Base-by-base conservation (phyloP, 2,113 vertebrate genomes). In the Ophthalmolycus amberensis region DNA sequence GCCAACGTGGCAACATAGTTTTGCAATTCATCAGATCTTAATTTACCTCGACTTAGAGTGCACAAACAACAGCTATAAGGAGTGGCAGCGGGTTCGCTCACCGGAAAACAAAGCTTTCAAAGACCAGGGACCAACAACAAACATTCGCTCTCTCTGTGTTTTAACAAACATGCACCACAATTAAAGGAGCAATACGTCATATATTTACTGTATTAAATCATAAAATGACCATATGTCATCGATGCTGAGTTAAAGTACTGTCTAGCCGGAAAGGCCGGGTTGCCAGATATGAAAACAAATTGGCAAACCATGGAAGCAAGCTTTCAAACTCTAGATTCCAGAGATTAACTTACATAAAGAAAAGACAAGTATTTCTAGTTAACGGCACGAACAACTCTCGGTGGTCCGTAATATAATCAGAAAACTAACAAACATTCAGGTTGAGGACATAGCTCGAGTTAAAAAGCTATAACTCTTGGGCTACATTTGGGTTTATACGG, bases 1-100 rank as follows among this genome's bases (percentile, higher is more conserved):
- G 77, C 71, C 5, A 22, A 74, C 34, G 42, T 64, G 65, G 71
- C 78, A 76, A 52, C 42, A 81, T 58, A 54, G 58, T 68, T 78
- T 63, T 69, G 65, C 10, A 40, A 11, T 44, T 37, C 54, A 62
- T 82, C 68, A 64, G 42, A 66, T 58, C 73, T 77, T 75, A 29
- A 73, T 85, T 76, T 50, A 12, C 37, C 25, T 62, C 11, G 10
- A 25, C 46, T 64, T 6, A 4, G 16, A 67, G 46, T 4, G 42
- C 27, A 27, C 3, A 27, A 71, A 50, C 58, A 75, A 65, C 58
- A 69, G 25, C 42, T 70, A 44, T 4, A 56, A 38, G 38, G 20
- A 42, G n/a, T n/a, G 50, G 44, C 48, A 48, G 59, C 5, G 18
- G 25, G 37, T 67, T 73, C 54, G 12, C 38, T 10, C 22, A 54